These are phyloP conservation scores for Sepioteuthis lessoniana DNA, from an alignment of 2,888 invertebrate species.

Conservation along the genomic window DNA sequence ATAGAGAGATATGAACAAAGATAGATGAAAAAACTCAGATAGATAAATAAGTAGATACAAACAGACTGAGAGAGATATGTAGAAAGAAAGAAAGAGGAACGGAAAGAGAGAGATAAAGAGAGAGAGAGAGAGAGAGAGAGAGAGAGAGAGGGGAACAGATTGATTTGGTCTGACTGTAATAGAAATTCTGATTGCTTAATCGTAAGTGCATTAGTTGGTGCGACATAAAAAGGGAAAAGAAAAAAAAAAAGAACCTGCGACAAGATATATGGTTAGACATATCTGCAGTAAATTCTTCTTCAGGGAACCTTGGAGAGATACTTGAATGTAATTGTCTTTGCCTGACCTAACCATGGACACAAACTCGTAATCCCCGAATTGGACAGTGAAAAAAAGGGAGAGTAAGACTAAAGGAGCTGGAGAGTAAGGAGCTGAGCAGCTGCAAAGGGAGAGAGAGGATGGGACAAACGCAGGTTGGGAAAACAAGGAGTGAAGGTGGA, in stretches of 20 bases:
- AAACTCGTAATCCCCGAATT: background rate
- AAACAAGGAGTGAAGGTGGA: background rate
- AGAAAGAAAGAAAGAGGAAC: too few species aligned
- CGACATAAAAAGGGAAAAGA: background rate
- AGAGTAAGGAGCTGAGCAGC: background rate
- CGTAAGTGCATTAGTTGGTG: background rate
- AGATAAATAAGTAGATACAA: too few species aligned
- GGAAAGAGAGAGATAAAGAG: too few species aligned
- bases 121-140: too few species aligned
- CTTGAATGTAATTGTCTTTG: background rate
- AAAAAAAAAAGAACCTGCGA: background rate
- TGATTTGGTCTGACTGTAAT: too few species aligned
- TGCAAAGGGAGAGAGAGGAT: background rate
- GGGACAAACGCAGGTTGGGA: conserved; percentile 18
- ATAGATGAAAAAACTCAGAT: too few species aligned
- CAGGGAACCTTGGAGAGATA: background rate
- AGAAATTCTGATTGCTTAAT: background rate
- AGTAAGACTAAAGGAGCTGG: background rate
- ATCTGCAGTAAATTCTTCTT: background rate
- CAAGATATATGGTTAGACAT: background rate
- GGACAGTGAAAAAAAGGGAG: background rate
- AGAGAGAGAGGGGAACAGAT: too few species aligned
- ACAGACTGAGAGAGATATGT: too few species aligned
- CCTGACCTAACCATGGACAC: background rate
- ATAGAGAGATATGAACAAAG: too few species aligned